Base-by-base conservation (phyloP, 2,797 vertebrate species). In the Hyperoplus lanceolatus region DNA sequence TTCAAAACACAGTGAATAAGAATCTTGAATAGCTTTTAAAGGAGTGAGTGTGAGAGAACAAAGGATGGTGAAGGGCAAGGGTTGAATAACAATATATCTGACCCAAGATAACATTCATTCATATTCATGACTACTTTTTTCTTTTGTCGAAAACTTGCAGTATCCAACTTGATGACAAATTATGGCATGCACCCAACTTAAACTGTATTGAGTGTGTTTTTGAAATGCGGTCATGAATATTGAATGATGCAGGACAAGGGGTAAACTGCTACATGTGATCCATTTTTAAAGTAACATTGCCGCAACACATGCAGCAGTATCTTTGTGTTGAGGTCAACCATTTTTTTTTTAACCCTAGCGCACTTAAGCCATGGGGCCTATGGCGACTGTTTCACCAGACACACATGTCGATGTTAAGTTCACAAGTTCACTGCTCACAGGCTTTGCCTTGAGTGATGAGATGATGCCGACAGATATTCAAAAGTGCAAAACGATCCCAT, bases 81-180 rank as follows among this genome's bases (percentile, higher is more conserved):
- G 53, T 21, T 67, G 77, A 79, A 87, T 82, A 85, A 65, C 63
- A 66, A 84, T 77, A 45, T 61, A 42, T 74, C 48, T 88, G 72
- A 73, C 75, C 42, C 42, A 54, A 59, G 55, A 84, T 75, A 55
- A 63, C 39, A 67, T 66, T 61, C 16, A 85, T 89, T 77, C 14
- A 68, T 81, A 83, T 83, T 76, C 68, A 83, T 66, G 21, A 21
- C 13, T 11, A 6, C 53, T 45, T 58, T 73, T 57, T 56, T 41
- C 9, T 13, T n/a, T 43, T 14, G 11, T 66, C 60, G 56, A 81
- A 73, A 15, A 45, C 5, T 7, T 11, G 1, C 54, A 55, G 45
- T 69, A 45, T 76, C 41, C 36, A 79, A 4, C 49, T 63, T 57
- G 49, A 76, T 75, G 67, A 16, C 50, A 82, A 13, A 51, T 63